phyloP scores from a whole-genome alignment of 2,797 vertebrate species.

The Pterois miles region DNA sequence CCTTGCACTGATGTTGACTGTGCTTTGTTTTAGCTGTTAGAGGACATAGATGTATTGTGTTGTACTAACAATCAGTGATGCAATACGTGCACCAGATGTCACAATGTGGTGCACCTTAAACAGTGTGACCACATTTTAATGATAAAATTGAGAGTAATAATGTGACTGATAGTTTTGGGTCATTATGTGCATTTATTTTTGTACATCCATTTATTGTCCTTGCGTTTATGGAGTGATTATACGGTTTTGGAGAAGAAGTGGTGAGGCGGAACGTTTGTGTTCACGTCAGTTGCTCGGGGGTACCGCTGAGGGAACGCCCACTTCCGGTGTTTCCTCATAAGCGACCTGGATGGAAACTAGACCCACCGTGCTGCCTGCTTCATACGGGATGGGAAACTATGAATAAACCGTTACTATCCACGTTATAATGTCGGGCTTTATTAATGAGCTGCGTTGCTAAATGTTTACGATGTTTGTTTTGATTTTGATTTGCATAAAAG shows the following conservation, averaged over 20 bases:
- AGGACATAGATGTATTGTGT: neutral
- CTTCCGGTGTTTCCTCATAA: neutral
- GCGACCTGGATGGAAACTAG: neutral
- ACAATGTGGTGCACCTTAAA: too few relatives aligned
- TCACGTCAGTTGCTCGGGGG: neutral
- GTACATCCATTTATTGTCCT: neutral
- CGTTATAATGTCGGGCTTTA: neutral
- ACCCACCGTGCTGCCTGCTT: fast-evolving
- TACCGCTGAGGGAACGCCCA: neutral
- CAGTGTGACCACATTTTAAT: too few relatives aligned
- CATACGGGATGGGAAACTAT: neutral
- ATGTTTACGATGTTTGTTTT: fast-evolving
- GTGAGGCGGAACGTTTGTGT: neutral
- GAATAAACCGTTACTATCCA: neutral
- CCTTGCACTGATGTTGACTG: neutral
- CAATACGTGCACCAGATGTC: neutral
- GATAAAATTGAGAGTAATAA: too few relatives aligned
- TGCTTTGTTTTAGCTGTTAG: neutral
- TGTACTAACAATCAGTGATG: neutral
- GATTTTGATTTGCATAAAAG: neutral
- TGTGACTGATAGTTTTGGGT: too few relatives aligned
- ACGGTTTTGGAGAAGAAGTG: neutral
- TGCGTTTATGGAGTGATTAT: neutral
- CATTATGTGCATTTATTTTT: neutral
- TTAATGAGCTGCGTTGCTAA: neutral